Base-by-base conservation (phyloP, 2,113 vertebrate species). In the Hystrix cristata region DNA sequence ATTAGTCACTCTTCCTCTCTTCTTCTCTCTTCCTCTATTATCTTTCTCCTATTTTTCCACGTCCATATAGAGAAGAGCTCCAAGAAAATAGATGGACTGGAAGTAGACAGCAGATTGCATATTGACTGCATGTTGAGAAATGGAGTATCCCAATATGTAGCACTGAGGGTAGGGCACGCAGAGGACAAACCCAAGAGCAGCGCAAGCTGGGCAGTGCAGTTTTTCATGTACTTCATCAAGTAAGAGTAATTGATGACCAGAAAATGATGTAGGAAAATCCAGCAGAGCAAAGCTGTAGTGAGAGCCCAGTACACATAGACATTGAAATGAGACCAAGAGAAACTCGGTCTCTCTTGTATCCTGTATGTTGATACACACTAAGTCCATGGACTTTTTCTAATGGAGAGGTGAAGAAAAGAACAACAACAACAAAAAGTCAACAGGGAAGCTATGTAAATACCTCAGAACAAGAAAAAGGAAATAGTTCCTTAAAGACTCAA, bases 161-260 rank as follows among this genome's bases (percentile, higher is more conserved):
- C 18, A 64, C 9, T 15, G 31, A 21, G 34, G n/a, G 23, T 46
- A 62, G 88, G 0, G 29, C 11, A 69, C 62, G 71, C 79, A 97
- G 29, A 72, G 12, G 34, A 55, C 93, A 69, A 76, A 71, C 3
- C 8, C 80, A 80, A 57, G 25, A 89, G 67, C n/a, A 59, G n/a
- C n/a, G 11, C n/a, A 62, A 51, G 72, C 46, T 65, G 48, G 48
- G 80, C 92, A 83, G 25, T 90, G 29, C 67, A 38, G 51, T 71
- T 90, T 82, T 90, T 78, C 76, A 38, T 65, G 72, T 72, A 55
- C 5, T 71, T 53, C 55, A 29, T 83, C 60, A 67, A 90, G 92
- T 95, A 43, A 87, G 34, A 76, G 25, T 80, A 92, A 94, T 71
- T 69, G 59, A 88, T 83, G n/a, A 38, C 91, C 62, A 83, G 60